phyloP scores from a whole-genome alignment of 1,140 invertebrate genomes.

The Hycleus cichorii region DNA sequence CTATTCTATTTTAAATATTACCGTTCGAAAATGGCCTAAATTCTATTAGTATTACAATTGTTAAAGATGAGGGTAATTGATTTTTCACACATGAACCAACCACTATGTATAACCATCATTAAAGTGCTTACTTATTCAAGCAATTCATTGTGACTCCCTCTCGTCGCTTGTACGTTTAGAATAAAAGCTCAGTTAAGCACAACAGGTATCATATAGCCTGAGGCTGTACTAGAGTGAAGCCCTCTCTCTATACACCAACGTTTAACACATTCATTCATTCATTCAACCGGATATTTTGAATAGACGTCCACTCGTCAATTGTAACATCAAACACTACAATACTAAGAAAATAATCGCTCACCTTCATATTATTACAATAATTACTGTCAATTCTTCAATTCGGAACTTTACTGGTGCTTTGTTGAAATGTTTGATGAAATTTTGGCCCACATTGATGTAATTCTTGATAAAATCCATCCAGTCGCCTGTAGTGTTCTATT shows the following conservation, averaged over 20 bases:
- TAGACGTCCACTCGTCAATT: too few relatives aligned
- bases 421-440: too few relatives aligned
- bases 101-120: slow-evolving; percentile 9
- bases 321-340: neutral
- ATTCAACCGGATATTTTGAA: slow-evolving; percentile 14
- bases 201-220: slow-evolving; percentile 17
- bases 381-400: too few relatives aligned
- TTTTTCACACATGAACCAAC: slow-evolving; percentile 19
- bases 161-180: neutral
- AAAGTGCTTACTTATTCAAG: slow-evolving; percentile 13
- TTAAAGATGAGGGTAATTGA: slow-evolving; percentile 14
- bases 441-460: too few relatives aligned
- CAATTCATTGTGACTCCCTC: slow-evolving; percentile 7
- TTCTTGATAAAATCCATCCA: too few relatives aligned
- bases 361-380: too few relatives aligned
- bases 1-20: too few relatives aligned
- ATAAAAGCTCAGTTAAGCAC: slow-evolving; percentile 15
- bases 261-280: slow-evolving; percentile 11
- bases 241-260: neutral
- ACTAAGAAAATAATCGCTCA: too few relatives aligned
- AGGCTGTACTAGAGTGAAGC: slow-evolving; percentile 4
- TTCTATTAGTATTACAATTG: neutral
- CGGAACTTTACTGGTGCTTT: neutral
- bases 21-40: neutral
- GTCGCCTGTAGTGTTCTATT: too few relatives aligned